A percentile compares a stretch with the other conserved stretches of the same genome.
Conservation (phyloP, 92 coral and sea anemone species). For the Porites divaricata region DNA sequence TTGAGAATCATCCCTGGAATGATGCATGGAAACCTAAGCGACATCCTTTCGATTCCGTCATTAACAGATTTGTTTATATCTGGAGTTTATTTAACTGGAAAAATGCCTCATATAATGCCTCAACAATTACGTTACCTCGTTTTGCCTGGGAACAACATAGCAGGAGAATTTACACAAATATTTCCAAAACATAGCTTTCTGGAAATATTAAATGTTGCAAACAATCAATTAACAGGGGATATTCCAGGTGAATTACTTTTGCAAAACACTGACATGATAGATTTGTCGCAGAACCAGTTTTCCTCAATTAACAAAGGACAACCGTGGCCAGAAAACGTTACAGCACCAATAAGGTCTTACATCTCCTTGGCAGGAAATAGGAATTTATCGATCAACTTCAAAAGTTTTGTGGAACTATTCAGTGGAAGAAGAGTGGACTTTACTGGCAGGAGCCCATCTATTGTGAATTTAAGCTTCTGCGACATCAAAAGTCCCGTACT, state of each 20-base stretch:
- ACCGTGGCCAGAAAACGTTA: constrained; percentile 17
- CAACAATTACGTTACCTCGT: background rate
- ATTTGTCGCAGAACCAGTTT: constrained; percentile 54
- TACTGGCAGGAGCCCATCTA: constrained; percentile 2
- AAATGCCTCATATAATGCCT: constrained; percentile 44
- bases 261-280: background rate
- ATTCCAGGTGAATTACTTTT: constrained; percentile 47
- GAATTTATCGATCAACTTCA: constrained; percentile 40
- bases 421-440: background rate
- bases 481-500: constrained; percentile 55
- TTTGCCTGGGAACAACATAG: constrained; percentile 61
- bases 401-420: constrained; percentile 24
- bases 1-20: constrained; percentile 45
- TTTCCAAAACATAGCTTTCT: constrained; percentile 27
- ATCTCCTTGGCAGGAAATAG: constrained; percentile 54
- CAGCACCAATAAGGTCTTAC: background rate
- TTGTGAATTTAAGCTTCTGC: constrained; percentile 57
- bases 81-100: constrained; percentile 49
- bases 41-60: constrained; percentile 37
- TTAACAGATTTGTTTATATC: constrained; percentile 48
- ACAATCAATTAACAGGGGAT: constrained; percentile 56
- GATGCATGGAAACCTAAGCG: constrained; percentile 53
- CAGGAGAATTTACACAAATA: constrained; percentile 35
- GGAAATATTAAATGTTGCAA: constrained; percentile 45
- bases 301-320: constrained; percentile 35